Evolutionary conservation across 2,113 vertebrate genomes (phyloP).

Genomic region (Tylochromis polylepis): DNA sequence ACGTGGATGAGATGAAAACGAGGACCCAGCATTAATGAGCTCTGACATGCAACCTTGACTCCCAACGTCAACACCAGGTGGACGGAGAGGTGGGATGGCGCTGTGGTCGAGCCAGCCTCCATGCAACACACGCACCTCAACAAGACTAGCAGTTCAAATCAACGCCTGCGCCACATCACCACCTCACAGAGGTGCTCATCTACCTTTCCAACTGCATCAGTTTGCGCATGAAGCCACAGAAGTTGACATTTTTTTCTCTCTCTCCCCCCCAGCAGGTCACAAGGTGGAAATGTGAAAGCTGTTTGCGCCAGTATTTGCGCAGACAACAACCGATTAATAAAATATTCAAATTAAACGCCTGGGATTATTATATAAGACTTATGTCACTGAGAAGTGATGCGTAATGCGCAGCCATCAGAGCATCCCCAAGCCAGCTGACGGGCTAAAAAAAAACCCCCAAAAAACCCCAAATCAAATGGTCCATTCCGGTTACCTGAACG

Average conservation of each 20-base stretch:
- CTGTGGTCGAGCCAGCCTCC: not conserved
- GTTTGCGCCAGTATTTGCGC: conserved; percentile 36
- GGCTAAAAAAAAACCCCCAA: not conserved
- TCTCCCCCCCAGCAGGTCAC: not conserved
- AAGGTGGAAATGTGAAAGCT: not conserved
- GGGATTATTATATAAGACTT: conserved; percentile 58
- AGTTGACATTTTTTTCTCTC: not conserved
- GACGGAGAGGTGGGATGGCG: not conserved
- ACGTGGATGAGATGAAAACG: conserved; percentile 33
- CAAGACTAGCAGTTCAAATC: not conserved
- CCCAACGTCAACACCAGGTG: conserved; percentile 48
- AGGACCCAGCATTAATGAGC: conserved; percentile 44
- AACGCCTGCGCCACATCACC: conserved; percentile 42
- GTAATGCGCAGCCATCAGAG: conserved; percentile 51
- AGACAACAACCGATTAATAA: not conserved
- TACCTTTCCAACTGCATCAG: not conserved
- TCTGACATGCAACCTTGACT: conserved; percentile 45
- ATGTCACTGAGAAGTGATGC: conserved; percentile 54
- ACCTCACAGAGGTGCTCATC: conserved; percentile 31
- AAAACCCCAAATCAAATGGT: not conserved
- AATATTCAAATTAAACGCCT: conserved; percentile 29
- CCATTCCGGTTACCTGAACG: conserved; percentile 22
- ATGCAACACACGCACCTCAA: not conserved
- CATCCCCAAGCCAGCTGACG: conserved; percentile 31
- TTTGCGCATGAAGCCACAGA: not conserved